Percentiles rank a stretch among this genome's conserved stretches.
phyloP scores from a whole-genome alignment of 1,140 invertebrate genomes.

The Nymphalis io region DNA sequence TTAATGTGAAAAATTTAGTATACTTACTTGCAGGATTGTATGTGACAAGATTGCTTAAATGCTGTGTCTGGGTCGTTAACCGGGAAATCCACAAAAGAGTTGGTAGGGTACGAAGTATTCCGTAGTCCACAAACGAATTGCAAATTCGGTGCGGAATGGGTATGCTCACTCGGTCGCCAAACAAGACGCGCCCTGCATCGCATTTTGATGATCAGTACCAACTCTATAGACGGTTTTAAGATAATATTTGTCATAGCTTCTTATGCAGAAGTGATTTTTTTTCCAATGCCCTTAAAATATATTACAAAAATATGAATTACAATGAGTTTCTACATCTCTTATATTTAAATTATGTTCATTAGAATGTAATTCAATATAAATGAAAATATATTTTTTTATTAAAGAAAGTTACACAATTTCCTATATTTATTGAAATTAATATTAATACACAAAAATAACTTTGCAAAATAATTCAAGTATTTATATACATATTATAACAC shows the following conservation, averaged over 20 bases:
- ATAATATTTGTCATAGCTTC: not conserved
- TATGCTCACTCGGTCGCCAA: constrained; percentile 66
- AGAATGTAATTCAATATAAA: too few species aligned
- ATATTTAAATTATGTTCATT: too few species aligned
- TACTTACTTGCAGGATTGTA: constrained; percentile 40
- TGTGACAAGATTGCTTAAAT: constrained; percentile 56
- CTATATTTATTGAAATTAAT: too few species aligned
- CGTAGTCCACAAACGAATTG: constrained; percentile 71
- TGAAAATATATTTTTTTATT: too few species aligned
- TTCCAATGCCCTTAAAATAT: too few species aligned
- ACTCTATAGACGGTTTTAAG: not conserved
- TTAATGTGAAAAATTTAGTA: not conserved
- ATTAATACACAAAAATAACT: too few species aligned
- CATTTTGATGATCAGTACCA: constrained; percentile 35
- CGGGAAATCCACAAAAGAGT: constrained; percentile 66
- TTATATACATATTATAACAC: too few species aligned
- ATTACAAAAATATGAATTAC: too few species aligned
- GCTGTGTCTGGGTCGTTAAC: constrained; percentile 62
- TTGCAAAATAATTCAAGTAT: too few species aligned
- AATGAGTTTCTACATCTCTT: too few species aligned
- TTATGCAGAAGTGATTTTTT: not conserved
- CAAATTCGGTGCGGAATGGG: constrained; percentile 63
- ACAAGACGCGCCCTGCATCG: constrained; percentile 42
- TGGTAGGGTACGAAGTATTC: constrained; percentile 58
- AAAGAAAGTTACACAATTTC: too few species aligned